These are phyloP conservation scores for Mus spretus DNA, from an alignment of 2,797 vertebrate genomes.

Conservation along the genomic window DNA sequence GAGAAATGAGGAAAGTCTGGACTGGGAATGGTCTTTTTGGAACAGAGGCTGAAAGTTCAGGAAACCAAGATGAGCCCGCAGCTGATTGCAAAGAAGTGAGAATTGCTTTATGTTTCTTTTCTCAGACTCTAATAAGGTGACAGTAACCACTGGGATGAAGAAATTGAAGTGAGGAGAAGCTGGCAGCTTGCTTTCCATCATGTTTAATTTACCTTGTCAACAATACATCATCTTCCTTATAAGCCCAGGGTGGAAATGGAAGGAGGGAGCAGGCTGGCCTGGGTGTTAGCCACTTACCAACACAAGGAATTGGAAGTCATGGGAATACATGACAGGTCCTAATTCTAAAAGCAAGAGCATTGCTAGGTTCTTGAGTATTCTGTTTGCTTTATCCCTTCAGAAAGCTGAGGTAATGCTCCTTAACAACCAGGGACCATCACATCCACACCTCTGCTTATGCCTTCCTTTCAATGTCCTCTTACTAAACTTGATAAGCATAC, in stretches of 20 bases:
- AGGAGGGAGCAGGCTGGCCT: background rate
- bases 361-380: background rate
- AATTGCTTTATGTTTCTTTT: constrained; percentile 60
- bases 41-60: background rate
- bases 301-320: background rate
- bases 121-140: constrained; percentile 58
- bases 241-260: background rate
- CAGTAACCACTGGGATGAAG: background rate
- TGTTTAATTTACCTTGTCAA: constrained; percentile 8
- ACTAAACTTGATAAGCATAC: background rate
- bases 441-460: background rate
- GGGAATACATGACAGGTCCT: background rate
- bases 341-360: background rate
- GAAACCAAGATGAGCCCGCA: background rate
- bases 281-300: background rate
- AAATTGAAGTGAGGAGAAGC: constrained; percentile 33
- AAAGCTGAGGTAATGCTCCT: background rate
- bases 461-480: background rate
- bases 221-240: background rate
- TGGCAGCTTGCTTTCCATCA: background rate
- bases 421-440: background rate
- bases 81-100: constrained; percentile 24
- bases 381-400: background rate
- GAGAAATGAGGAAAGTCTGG: background rate
- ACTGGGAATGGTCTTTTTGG: background rate